A percentile compares a stretch with the other conserved stretches of the same genome.
These are phyloP conservation scores for Sebastes jordani DNA, from an alignment of 2,797 vertebrate species.

Conservation along the genomic window DNA sequence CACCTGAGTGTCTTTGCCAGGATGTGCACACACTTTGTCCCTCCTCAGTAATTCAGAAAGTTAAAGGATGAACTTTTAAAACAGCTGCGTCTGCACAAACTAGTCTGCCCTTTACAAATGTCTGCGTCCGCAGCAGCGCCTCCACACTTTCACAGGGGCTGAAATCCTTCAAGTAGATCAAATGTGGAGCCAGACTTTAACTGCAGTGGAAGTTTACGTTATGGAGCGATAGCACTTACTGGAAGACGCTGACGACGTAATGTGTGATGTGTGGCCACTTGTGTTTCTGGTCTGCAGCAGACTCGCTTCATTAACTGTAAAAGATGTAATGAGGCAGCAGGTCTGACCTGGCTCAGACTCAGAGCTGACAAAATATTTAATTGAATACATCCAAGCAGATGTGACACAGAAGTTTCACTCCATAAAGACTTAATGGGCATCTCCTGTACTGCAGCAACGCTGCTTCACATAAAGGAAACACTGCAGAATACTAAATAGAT, in stretches of 20 bases:
- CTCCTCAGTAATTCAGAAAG: neutral
- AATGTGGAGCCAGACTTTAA: neutral
- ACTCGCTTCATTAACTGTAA: conserved; percentile 35
- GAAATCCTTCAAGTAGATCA: conserved; percentile 6
- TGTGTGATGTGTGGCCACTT: conserved; percentile 6
- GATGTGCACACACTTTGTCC: neutral
- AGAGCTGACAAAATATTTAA: neutral
- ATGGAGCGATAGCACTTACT: conserved; percentile 13
- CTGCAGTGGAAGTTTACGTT: conserved; percentile 30
- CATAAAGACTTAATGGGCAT: neutral
- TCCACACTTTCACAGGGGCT: conserved; percentile 11
- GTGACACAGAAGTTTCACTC: neutral
- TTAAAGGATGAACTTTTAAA: neutral
- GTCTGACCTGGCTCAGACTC: neutral
- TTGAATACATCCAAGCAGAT: neutral
- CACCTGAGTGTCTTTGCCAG: neutral
- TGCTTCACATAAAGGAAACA: too few species aligned
- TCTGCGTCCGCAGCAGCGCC: neutral
- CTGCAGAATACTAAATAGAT: neutral
- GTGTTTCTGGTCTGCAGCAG: conserved; percentile 6
- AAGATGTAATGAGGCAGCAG: conserved; percentile 31
- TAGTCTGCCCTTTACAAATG: neutral
- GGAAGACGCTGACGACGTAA: conserved; percentile 30
- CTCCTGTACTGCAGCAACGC: neutral
- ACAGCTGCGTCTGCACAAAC: conserved; percentile 6